Base-by-base conservation (phyloP, 2,113 vertebrate species). In the Dendropsophus ebraccatus region DNA sequence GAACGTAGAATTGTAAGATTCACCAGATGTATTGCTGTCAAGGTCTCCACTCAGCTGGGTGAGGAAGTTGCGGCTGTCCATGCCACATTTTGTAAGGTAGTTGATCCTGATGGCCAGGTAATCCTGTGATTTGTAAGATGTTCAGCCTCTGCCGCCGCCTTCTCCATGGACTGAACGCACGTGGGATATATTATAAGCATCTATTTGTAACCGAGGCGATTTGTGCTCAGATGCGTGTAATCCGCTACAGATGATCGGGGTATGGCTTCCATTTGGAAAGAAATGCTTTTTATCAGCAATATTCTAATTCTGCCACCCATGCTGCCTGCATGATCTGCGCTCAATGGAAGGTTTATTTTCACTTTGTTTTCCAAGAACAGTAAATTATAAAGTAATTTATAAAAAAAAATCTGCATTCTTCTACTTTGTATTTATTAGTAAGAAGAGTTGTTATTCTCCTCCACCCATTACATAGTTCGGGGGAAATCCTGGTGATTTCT, bases 291-390 rank as follows among this genome's bases (percentile, higher is more conserved):
- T 78, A 78, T 78, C 76, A 21, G 76, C 76, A 58, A 37, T 58
- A 78, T 78, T 58, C 8, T n/a, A 56, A 78, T n/a, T 19, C 32
- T 37, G 56, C 76, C 76, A 58, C 76, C 76, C 76, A 37, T 50
- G 52, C 19, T 23, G 50, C 49, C 11, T 41, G 2, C 21, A 72
- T 12, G 37, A n/a, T 23, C 35, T 41, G 35, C 6, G 41, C n/a
- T 74, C 41, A 23, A 2, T 11, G 9, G 23, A 74, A 47, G n/a
- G 41, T 74, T 74, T 74, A 49, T 74, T 74, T 45, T 74, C 13
- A 49, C 23, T 47, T 45, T n/a, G 11, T 73, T 69, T 69, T 69
- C 58, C 58, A 13, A 25, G 58, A 69, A 32, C 30, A 19, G 30
- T 7, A 69, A 17, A 69, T 69, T 69, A 65, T 35, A 28, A 13